phyloP scores from a whole-genome alignment of 2,888 invertebrate genomes.

The Agriopis aurantiaria region DNA sequence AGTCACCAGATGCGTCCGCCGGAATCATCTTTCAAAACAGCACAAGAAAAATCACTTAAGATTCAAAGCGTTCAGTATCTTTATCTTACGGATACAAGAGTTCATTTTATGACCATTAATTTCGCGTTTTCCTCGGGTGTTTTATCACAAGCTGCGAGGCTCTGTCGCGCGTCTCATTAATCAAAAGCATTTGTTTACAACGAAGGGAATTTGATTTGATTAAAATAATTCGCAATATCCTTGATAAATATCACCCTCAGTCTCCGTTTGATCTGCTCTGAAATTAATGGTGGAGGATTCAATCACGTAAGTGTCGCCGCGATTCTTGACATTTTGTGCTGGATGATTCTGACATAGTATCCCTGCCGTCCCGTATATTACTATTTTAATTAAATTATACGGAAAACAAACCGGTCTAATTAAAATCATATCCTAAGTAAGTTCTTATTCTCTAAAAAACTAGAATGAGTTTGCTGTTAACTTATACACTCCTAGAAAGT shows the following conservation, averaged over 20 bases:
- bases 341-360: slow-evolving; percentile 50
- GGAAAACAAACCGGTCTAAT: slow-evolving; percentile 7
- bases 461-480: neutral
- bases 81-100: slow-evolving; percentile 85
- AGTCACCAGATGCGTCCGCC: slow-evolving; percentile 80
- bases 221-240: slow-evolving; percentile 87
- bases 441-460: slow-evolving; percentile 1
- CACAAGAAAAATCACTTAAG: slow-evolving; percentile 83
- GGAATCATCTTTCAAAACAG: slow-evolving; percentile 79
- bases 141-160: slow-evolving; percentile 84
- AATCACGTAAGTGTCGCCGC: slow-evolving; percentile 81
- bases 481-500: neutral
- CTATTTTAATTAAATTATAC: slow-evolving; percentile 31
- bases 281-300: slow-evolving; percentile 86
- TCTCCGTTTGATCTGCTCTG: slow-evolving; percentile 85
- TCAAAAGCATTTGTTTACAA: slow-evolving; percentile 87
- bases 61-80: slow-evolving; percentile 84
- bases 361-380: slow-evolving; percentile 29
- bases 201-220: slow-evolving; percentile 87
- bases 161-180: slow-evolving; percentile 86
- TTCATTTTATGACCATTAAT: slow-evolving; percentile 87
- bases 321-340: slow-evolving; percentile 62
- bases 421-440: slow-evolving; percentile 2
- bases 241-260: slow-evolving; percentile 87
- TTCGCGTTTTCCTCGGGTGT: slow-evolving; percentile 84